phyloP scores from a whole-genome alignment of 1,140 invertebrate genomes.

The Macrotrachela quadricornifera region DNA sequence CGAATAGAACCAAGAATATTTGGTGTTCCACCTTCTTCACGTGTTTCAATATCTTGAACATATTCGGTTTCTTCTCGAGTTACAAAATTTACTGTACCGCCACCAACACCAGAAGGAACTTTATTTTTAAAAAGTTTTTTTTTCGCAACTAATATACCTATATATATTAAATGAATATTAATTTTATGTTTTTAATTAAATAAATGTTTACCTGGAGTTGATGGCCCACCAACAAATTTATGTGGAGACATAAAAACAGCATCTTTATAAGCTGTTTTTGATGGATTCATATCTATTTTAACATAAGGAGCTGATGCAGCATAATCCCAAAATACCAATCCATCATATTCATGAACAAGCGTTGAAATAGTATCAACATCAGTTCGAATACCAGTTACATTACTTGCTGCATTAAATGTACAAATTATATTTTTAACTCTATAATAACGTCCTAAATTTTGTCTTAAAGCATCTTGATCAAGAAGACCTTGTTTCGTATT shows the following conservation, averaged over 20 bases:
- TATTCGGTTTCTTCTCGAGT: slow-evolving; percentile 10
- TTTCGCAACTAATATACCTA: slow-evolving; percentile 17
- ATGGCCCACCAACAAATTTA: slow-evolving; percentile 69
- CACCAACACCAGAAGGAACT: slow-evolving; percentile 14
- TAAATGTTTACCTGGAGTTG: slow-evolving; percentile 45
- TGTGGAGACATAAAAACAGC: slow-evolving; percentile 70
- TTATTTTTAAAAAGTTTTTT: slow-evolving; percentile 14
- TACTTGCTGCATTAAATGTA: slow-evolving; percentile 64
- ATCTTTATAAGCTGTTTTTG: slow-evolving; percentile 50
- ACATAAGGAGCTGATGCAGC: slow-evolving; percentile 59
- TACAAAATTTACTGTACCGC: slow-evolving; percentile 17
- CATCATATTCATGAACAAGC: slow-evolving; percentile 56
- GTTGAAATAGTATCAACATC: slow-evolving; percentile 60
- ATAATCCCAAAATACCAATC: slow-evolving; percentile 66
- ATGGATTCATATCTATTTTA: slow-evolving; percentile 63
- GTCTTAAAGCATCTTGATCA: slow-evolving; percentile 28
- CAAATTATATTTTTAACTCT: slow-evolving; percentile 27
- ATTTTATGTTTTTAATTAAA: neutral
- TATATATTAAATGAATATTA: too few relatives aligned
- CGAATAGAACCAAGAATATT: slow-evolving; percentile 39
- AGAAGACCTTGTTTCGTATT: slow-evolving; percentile 55
- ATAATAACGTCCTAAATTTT: neutral
- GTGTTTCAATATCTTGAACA: slow-evolving; percentile 11
- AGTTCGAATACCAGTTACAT: slow-evolving; percentile 61
- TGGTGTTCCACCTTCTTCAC: slow-evolving; percentile 16